These are phyloP conservation scores for Dicrurus megarhynchus DNA, from an alignment of 2,113 vertebrate species.

Conservation along the genomic window DNA sequence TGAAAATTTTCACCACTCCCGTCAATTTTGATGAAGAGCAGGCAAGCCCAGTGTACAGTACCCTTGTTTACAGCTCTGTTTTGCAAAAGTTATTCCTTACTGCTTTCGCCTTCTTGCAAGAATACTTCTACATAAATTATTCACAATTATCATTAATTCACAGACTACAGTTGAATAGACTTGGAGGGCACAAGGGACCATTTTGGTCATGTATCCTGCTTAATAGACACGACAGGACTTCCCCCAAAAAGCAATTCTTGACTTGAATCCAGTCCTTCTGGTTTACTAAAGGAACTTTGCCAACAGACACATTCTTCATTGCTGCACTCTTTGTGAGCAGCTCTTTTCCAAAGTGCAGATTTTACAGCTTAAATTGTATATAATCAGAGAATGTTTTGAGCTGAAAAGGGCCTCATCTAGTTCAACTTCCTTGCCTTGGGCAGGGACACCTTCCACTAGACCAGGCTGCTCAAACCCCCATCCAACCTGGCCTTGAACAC, in stretches of 20 bases:
- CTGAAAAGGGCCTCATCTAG: not conserved
- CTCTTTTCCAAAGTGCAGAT: not conserved
- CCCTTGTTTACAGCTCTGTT: not conserved
- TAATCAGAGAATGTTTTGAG: not conserved
- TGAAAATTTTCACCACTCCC: not conserved
- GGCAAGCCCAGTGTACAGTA: not conserved
- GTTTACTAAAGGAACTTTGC: not conserved
- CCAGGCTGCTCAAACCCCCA: not conserved
- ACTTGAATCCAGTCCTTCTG: not conserved
- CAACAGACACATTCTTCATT: not conserved
- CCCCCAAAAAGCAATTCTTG: not conserved
- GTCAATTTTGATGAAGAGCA: not conserved
- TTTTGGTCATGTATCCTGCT: not conserved
- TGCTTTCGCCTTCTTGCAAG: not conserved
- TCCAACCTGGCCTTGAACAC: not conserved
- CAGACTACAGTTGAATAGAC: not conserved
- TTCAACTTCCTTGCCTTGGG: no score
- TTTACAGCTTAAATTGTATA: not conserved
- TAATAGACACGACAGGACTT: not conserved
- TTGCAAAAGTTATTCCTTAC: not conserved
- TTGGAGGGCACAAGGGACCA: not conserved
- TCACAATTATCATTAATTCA: not conserved
- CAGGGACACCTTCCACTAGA: not conserved
- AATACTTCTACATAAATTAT: not conserved
- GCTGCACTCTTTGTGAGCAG: not conserved